These are phyloP conservation scores for Kuschelorhynchus macadamiae DNA, from an alignment of 2,888 invertebrate species.

Conservation along the genomic window DNA sequence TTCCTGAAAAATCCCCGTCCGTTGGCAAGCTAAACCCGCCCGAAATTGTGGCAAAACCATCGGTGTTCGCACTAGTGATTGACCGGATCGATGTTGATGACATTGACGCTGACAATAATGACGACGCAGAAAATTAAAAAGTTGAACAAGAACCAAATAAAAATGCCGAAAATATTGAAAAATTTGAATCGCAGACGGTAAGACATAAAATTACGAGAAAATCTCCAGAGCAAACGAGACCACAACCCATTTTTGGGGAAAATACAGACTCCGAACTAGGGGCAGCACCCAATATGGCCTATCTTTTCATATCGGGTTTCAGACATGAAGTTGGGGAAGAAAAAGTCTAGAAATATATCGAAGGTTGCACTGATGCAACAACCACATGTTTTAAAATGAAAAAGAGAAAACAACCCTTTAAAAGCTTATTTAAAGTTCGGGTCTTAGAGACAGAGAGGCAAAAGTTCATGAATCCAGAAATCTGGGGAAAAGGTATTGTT, in stretches of 20 bases:
- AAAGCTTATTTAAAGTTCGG: conserved; percentile 7
- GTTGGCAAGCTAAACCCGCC: too few relatives aligned
- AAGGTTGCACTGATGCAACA: neutral
- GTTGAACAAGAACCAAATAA: too few relatives aligned
- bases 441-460: neutral
- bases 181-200: too few relatives aligned
- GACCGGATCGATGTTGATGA: too few relatives aligned
- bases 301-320: conserved; percentile 3
- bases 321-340: neutral
- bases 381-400: conserved; percentile 11
- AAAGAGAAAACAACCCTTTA: neutral
- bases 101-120: too few relatives aligned
- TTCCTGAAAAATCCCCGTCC: too few relatives aligned
- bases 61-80: too few relatives aligned
- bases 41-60: too few relatives aligned
- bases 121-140: too few relatives aligned
- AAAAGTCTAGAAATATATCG: neutral
- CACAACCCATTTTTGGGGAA: conserved; percentile 2
- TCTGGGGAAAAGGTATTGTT: neutral
- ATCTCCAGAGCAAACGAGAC: conserved; percentile 2
- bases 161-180: too few relatives aligned
- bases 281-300: neutral
- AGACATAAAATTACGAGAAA: neutral
- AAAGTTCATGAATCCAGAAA: neutral
- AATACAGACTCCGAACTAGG: neutral